These are phyloP conservation scores for Aurelia sp. DNA, from an alignment of 30 jellyfish, hydroid and myxozoan species.

Conservation along the genomic window DNA sequence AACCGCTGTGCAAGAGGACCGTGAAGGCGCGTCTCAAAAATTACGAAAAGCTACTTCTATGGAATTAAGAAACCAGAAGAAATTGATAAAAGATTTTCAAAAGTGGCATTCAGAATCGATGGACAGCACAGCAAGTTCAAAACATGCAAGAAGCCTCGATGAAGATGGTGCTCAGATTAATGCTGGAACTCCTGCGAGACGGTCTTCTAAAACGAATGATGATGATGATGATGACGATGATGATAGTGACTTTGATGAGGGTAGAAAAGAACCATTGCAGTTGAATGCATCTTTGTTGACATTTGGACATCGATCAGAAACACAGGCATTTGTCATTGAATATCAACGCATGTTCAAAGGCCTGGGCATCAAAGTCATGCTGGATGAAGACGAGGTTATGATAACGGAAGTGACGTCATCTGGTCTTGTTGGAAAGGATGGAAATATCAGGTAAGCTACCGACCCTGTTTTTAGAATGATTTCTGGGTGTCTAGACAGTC, in stretches of 20 bases:
- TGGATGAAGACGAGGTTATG: slow-evolving; percentile 93
- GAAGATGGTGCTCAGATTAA: neutral
- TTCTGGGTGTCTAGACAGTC: no score
- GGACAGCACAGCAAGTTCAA: neutral
- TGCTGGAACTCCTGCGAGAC: neutral
- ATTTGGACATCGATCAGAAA: slow-evolving; percentile 74
- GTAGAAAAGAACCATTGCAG: slow-evolving; percentile 16
- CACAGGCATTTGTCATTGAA: slow-evolving; percentile 89
- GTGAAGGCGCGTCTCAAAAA: slow-evolving; percentile 23
- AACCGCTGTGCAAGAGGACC: slow-evolving; percentile 48
- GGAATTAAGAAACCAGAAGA: slow-evolving; percentile 19
- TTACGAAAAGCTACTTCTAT: slow-evolving; percentile 27
- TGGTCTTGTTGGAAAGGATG: slow-evolving; percentile 86
- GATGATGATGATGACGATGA: neutral
- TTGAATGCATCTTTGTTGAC: slow-evolving; percentile 54
- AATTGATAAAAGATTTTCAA: neutral
- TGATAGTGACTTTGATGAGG: slow-evolving; percentile 41
- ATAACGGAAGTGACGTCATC: slow-evolving; percentile 77
- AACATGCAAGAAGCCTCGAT: neutral
- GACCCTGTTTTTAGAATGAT: no score
- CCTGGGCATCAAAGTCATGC: slow-evolving; percentile 92
- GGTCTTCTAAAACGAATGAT: neutral
- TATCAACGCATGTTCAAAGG: slow-evolving; percentile 77
- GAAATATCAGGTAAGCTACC: slow-evolving; percentile 77
- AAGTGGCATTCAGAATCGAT: neutral